Evolutionary conservation across 2,888 invertebrate genomes (phyloP), one percentile per base, ranked within the genome.

Genomic region (Chymomyza fuscimana): DNA sequence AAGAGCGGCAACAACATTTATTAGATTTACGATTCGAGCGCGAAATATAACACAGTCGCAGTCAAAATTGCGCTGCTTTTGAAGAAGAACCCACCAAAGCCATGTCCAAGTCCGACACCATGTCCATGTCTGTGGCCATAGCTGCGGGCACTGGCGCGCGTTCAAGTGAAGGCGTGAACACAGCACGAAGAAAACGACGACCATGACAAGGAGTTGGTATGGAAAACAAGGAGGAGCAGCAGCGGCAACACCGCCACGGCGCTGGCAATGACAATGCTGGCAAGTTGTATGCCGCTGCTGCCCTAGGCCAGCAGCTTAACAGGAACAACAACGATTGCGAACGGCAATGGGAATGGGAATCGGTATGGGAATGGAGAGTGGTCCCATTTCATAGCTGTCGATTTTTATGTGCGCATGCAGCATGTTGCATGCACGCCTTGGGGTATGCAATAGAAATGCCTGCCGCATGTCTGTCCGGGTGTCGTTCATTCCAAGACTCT

Each of bases 351-450:
- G 7, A 32, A 32, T 32, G 32, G 32, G 32, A 1, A 32, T 32
- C 0, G 32, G 32, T 32, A 32, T 32, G 32, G 6, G 40, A 6
- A 46, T 12, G 40, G 12, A 46, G 40, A 46, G 12, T 78, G 70
- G 69, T 73, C 75, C 66, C 67, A 77, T 46, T 46, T 46, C 81
- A 81, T 84, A 78, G 81, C 84, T 89, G 89, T 89, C 87, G 89
- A 89, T 87, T 89, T 89, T 90, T 89, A 90, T 89, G 89, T 89
- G 89, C 88, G 88, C 89, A 84, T 68, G 65, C 56, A 60, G 64
- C 65, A 69, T 68, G 65, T 51, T 56, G 64, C 65, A 69, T 81
- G 79, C 79, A 86, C 80, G 79, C 90, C 90, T 82, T 70, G 72
- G 90, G 90, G 75, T 90, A 90, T 85, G 89, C 90, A 89, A 88